Evolutionary conservation across 1,140 invertebrate genomes (phyloP).

Genomic region (Anastrepha obliqua): DNA sequence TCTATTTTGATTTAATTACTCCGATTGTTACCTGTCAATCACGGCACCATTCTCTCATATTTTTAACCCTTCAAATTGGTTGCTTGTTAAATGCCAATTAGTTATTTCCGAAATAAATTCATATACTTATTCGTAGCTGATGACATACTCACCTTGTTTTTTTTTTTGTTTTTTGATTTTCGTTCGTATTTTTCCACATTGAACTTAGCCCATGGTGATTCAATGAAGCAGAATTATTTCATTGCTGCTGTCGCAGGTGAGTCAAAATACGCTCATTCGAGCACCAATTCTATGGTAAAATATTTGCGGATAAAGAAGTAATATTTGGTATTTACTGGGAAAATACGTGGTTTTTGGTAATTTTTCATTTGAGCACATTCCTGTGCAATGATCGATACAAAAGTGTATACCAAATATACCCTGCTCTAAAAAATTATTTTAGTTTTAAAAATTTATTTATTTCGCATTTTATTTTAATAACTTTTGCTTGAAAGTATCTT

Average conservation of each 20-base stretch:
- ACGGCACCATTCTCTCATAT: background rate
- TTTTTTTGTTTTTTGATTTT: background rate
- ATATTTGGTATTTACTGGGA: too few relatives aligned
- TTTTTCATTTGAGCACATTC: background rate
- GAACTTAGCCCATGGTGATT: background rate
- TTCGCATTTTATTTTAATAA: too few relatives aligned
- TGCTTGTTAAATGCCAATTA: constrained; percentile 1
- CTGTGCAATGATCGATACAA: too few relatives aligned
- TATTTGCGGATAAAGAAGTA: too few relatives aligned
- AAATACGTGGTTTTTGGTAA: background rate
- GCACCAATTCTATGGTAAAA: too few relatives aligned
- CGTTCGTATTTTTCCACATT: background rate
- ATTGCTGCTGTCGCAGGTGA: background rate
- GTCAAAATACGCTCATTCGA: background rate
- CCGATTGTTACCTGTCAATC: constrained; percentile 2
- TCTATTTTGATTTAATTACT: background rate
- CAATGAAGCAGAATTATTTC: background rate
- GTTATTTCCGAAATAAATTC: background rate
- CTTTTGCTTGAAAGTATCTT: too few relatives aligned
- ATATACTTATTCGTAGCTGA: background rate
- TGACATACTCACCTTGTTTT: background rate
- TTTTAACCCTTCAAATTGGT: background rate
- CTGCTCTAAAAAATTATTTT: too few relatives aligned
- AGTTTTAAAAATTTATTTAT: too few relatives aligned
- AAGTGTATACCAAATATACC: too few relatives aligned